phyloP scores from a whole-genome alignment of 2,113 vertebrate genomes.

The Mellivora capensis region DNA sequence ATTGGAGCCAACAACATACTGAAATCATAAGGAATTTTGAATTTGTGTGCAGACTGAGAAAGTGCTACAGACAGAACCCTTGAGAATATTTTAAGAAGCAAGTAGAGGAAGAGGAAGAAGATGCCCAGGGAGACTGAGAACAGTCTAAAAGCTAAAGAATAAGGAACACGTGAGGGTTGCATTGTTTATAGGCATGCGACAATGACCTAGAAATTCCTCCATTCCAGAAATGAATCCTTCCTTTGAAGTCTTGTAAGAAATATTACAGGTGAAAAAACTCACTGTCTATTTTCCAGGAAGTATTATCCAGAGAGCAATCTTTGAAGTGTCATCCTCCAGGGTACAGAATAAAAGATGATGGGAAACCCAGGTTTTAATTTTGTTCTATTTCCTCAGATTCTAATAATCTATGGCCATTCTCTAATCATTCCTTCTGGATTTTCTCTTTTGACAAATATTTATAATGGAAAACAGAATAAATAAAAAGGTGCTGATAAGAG shows the following conservation, averaged over 20 bases:
- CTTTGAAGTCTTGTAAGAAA: background rate
- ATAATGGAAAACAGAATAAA: background rate
- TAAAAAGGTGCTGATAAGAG: background rate
- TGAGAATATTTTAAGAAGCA: background rate
- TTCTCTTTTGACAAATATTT: background rate
- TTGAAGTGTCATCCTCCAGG: background rate
- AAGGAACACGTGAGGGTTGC: rapidly evolving
- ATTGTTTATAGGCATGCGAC: background rate
- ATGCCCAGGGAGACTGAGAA: background rate
- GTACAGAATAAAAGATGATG: background rate
- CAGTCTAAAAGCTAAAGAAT: background rate
- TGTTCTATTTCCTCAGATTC: background rate
- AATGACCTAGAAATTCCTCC: background rate
- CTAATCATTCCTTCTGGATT: background rate
- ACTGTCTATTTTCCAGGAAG: background rate
- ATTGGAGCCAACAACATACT: background rate
- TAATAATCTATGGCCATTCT: background rate
- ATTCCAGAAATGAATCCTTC: background rate
- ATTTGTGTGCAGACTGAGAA: background rate
- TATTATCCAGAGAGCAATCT: background rate
- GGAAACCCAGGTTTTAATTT: background rate
- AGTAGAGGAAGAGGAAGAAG: background rate
- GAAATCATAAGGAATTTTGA: background rate
- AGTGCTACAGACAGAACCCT: background rate
- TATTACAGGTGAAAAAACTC: background rate